These are phyloP conservation scores for Nephila pilipes DNA, from an alignment of 1,140 invertebrate genomes.

Conservation along the genomic window DNA sequence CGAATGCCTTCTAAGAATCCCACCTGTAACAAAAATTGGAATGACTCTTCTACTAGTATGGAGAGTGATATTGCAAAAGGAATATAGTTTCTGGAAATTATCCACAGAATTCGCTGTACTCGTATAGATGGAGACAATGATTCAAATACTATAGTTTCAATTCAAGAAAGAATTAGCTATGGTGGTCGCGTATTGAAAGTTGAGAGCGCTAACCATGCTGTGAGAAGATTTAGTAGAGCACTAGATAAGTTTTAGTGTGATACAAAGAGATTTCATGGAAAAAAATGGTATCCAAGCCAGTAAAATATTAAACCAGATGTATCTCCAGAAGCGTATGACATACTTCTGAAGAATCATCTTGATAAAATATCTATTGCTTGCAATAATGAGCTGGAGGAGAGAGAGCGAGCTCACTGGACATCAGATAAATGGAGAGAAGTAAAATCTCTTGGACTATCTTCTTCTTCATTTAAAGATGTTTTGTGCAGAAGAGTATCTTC, in stretches of 20 bases:
- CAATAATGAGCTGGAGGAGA: not conserved
- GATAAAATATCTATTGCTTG: too few species aligned
- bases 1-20: not conserved
- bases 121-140: not conserved
- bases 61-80: constrained; percentile 1
- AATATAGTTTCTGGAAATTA: not conserved
- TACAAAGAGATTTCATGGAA: not conserved
- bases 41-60: not conserved
- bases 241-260: not conserved
- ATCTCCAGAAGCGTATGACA: too few species aligned
- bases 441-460: too few species aligned
- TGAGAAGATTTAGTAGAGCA: not conserved
- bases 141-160: not conserved
- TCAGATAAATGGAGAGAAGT: too few species aligned
- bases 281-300: too few species aligned
- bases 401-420: too few species aligned
- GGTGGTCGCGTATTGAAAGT: not conserved
- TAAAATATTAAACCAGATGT: too few species aligned
- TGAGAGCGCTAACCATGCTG: not conserved
- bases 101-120: not conserved
- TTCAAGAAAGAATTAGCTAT: not conserved
- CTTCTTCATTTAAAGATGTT: too few species aligned
- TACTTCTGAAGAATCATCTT: too few species aligned
- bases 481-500: too few species aligned
- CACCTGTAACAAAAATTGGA: not conserved